Conservation (phyloP, 92 coral and sea anemone species). For the Phenganax stokvisi region DNA sequence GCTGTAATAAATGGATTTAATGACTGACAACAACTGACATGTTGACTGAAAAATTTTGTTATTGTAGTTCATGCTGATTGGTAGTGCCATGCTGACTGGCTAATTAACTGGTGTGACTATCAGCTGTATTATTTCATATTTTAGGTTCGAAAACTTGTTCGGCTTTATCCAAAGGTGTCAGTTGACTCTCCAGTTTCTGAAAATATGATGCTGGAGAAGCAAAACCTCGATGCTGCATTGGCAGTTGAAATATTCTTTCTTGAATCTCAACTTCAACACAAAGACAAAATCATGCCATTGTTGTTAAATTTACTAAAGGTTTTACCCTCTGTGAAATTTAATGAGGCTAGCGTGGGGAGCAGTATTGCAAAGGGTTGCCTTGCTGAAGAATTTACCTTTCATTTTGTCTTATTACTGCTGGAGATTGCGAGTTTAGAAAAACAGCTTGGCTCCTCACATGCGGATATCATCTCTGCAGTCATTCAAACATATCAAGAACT, state of each 20-base stretch:
- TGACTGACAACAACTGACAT: too few species aligned
- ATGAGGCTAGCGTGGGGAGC: conserved; percentile 58
- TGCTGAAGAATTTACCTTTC: conserved; percentile 85
- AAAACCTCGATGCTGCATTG: conserved; percentile 78
- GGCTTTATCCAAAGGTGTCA: conserved; percentile 82
- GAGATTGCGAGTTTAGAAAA: conserved; percentile 57
- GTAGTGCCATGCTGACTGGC: too few species aligned
- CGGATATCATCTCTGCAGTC: conserved; percentile 54
- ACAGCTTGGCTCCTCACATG: conserved; percentile 48
- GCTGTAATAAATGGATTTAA: too few species aligned
- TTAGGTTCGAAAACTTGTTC: conserved; percentile 76
- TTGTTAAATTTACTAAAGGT: conserved; percentile 70
- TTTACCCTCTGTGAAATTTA: conserved; percentile 72
- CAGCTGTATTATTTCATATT: background rate
- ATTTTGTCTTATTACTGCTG: conserved; percentile 78
- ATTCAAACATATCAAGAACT: conserved; percentile 60
- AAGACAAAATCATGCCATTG: conserved; percentile 80
- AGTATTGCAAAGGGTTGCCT: conserved; percentile 53
- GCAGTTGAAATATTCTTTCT: conserved; percentile 75
- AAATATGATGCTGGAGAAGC: conserved; percentile 63
- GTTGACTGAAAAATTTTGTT: too few species aligned
- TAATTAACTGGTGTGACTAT: too few species aligned
- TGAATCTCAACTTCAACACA: conserved; percentile 73
- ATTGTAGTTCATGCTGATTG: too few species aligned
- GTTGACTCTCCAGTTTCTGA: conserved; percentile 42